Conservation (phyloP, 2,113 vertebrate genomes). For the Trichechus manatus region DNA sequence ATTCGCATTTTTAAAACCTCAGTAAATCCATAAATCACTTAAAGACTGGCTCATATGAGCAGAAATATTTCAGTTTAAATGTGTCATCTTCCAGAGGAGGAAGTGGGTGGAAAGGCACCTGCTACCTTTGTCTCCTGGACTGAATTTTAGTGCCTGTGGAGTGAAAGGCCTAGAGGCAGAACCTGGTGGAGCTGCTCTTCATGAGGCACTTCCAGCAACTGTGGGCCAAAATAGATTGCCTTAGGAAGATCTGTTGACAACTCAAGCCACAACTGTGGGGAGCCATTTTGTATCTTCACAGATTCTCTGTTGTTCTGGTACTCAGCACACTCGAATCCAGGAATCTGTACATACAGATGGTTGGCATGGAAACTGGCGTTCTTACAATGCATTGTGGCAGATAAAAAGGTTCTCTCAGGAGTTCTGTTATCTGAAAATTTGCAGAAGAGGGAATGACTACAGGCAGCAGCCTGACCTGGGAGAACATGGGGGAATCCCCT, state of each 20-base stretch:
- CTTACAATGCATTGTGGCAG: neutral
- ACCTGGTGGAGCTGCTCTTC: neutral
- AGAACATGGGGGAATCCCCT: neutral
- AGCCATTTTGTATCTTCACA: no score
- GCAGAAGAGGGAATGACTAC: neutral
- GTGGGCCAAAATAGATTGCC: neutral
- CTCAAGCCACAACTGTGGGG: rapidly evolving
- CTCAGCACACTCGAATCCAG: neutral
- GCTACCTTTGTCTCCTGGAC: neutral
- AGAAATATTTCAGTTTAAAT: neutral
- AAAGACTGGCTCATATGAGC: neutral
- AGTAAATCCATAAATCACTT: neutral
- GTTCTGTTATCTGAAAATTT: neutral
- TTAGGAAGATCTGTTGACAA: neutral
- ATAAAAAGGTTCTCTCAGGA: neutral
- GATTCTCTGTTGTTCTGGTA: neutral
- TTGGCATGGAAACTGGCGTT: neutral
- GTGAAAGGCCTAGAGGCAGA: neutral
- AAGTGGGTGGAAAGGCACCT: neutral
- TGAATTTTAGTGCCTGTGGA: neutral
- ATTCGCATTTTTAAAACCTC: neutral
- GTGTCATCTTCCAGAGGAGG: neutral
- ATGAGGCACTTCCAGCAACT: neutral
- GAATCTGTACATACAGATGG: neutral
- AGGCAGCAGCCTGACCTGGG: neutral